Evolutionary conservation across 2,113 vertebrate species (phyloP).

Genomic region (Entomyzon cyanotis): DNA sequence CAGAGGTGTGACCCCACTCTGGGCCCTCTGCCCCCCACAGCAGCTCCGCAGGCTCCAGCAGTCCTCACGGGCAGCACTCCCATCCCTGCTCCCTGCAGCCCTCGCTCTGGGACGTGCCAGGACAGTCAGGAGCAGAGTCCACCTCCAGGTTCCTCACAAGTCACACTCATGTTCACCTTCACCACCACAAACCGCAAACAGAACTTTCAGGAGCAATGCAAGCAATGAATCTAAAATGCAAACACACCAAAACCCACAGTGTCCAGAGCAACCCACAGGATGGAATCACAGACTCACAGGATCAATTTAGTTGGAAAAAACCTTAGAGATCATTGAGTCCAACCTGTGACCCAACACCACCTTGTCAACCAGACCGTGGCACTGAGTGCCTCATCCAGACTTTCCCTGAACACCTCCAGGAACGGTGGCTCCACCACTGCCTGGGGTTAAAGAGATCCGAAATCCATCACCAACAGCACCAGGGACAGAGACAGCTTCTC

Average conservation of each 20-base stretch:
- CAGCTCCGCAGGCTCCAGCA: background rate
- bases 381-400: background rate
- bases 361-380: background rate
- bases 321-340: accelerated
- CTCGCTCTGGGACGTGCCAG: background rate
- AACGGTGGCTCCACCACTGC: background rate
- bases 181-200: background rate
- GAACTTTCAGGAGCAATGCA: accelerated
- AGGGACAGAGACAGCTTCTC: background rate
- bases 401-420: background rate
- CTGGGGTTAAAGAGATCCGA: too few relatives aligned
- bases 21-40: background rate
- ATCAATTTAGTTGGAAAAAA: background rate
- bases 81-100: background rate
- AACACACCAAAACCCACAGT: accelerated
- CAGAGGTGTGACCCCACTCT: background rate
- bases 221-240: background rate
- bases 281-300: background rate
- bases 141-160: accelerated
- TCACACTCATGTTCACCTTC: accelerated
- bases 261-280: background rate
- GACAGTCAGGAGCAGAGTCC: background rate
- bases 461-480: accelerated
- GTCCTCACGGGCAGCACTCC: accelerated
- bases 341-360: background rate